Evolutionary conservation across 2,113 vertebrate species (phyloP).

Genomic region (Argyrosomus japonicus): DNA sequence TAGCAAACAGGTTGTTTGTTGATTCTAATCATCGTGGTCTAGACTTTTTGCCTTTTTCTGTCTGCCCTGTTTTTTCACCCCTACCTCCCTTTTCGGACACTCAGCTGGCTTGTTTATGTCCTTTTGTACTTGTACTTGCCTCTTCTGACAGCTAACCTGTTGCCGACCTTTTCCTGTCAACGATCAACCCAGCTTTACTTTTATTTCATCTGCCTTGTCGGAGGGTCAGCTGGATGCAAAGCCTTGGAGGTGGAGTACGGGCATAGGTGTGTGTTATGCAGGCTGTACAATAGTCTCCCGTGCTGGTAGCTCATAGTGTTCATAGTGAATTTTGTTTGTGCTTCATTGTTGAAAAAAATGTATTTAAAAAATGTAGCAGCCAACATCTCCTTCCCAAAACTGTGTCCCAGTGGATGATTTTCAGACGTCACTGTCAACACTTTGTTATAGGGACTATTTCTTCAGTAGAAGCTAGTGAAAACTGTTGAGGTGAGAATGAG

Average conservation of each 20-base stretch:
- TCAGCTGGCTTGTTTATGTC: background rate
- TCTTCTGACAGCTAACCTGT: background rate
- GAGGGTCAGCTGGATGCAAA: background rate
- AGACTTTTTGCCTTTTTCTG: background rate
- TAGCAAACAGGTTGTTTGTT: background rate
- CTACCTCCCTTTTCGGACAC: background rate
- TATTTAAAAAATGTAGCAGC: background rate
- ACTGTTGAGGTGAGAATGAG: background rate
- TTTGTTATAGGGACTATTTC: background rate
- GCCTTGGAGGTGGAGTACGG: background rate
- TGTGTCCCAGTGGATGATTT: background rate
- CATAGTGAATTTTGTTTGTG: background rate
- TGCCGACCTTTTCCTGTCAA: background rate
- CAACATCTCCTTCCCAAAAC: background rate
- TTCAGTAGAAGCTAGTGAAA: background rate
- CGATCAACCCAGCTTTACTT: background rate
- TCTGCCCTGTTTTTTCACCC: background rate
- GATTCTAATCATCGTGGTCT: background rate
- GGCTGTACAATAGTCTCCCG: background rate
- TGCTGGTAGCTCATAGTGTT: background rate
- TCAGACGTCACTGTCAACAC: background rate
- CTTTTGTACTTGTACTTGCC: background rate
- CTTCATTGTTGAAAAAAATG: background rate
- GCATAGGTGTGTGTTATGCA: background rate
- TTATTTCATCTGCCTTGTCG: background rate